Evolutionary conservation across 2,113 vertebrate genomes (phyloP).

Genomic region (Nannospalax galili): DNA sequence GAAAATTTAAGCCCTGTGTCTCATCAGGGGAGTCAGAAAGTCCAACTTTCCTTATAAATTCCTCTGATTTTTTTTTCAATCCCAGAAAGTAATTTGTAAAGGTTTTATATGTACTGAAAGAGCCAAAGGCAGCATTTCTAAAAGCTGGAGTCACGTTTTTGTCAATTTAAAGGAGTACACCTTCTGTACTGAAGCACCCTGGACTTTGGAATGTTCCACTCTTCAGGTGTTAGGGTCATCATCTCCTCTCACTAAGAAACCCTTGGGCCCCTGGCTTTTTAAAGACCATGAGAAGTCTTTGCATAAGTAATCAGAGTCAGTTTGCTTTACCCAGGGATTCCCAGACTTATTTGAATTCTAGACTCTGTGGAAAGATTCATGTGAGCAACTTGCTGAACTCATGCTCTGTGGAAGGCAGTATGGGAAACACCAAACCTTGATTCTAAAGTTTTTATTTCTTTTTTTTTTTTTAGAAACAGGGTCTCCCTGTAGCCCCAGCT

Average conservation of each 20-base stretch:
- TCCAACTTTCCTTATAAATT: constrained; percentile 46
- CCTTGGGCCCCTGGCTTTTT: rapidly evolving
- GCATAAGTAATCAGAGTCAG: background rate
- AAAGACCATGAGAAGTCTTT: background rate
- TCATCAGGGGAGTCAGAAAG: background rate
- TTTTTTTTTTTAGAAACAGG: too few species aligned
- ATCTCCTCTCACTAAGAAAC: background rate
- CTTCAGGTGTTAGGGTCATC: background rate
- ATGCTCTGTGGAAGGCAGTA: background rate
- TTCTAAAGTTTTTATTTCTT: too few species aligned
- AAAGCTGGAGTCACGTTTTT: constrained; percentile 44
- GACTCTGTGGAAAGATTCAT: background rate
- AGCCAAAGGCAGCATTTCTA: constrained; percentile 66
- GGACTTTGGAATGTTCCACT: background rate
- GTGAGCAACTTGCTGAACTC: background rate
- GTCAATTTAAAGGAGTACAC: background rate
- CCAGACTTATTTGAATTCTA: background rate
- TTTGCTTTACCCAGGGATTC: background rate
- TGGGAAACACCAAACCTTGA: background rate
- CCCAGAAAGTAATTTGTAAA: constrained; percentile 38
- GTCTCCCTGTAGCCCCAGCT: too few species aligned
- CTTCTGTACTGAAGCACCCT: background rate
- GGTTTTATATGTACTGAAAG: constrained; percentile 43
- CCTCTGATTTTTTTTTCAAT: constrained; percentile 62
- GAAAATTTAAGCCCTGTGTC: background rate